These are phyloP conservation scores for Oeneis ivallda DNA, from an alignment of 2,888 invertebrate genomes.

Conservation along the genomic window DNA sequence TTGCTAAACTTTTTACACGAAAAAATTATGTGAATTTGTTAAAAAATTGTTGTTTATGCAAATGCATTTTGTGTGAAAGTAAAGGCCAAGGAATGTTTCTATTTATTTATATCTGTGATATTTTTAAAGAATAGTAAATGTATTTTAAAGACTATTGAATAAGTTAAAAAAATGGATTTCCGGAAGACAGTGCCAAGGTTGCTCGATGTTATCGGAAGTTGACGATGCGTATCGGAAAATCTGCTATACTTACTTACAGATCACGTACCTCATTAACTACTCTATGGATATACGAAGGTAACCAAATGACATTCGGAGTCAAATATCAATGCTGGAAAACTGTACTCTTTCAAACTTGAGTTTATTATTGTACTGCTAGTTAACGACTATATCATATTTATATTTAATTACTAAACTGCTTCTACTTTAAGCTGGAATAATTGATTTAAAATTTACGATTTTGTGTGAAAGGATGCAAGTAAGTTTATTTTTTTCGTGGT, in stretches of 20 bases:
- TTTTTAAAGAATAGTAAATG: background rate
- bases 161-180: conserved; percentile 41
- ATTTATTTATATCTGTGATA: background rate
- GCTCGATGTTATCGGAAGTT: conserved; percentile 48
- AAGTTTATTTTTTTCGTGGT: background rate
- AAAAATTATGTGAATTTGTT: background rate
- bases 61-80: conserved; percentile 5
- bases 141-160: conserved; percentile 9
- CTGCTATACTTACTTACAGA: conserved; percentile 30
- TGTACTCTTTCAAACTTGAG: background rate
- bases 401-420: background rate
- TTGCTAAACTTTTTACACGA: background rate
- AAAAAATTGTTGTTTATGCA: background rate
- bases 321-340: background rate
- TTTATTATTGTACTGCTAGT: too few relatives aligned
- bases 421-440: too few relatives aligned
- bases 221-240: conserved; percentile 46
- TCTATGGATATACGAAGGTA: conserved; percentile 17
- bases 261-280: conserved; percentile 21
- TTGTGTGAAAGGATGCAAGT: background rate
- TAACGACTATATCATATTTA: too few relatives aligned
- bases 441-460: background rate
- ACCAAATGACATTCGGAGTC: conserved; percentile 17
- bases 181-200: conserved; percentile 51
- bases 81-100: background rate